Conservation (phyloP, 1,140 invertebrate species). For the Hyphantria cunea region DNA sequence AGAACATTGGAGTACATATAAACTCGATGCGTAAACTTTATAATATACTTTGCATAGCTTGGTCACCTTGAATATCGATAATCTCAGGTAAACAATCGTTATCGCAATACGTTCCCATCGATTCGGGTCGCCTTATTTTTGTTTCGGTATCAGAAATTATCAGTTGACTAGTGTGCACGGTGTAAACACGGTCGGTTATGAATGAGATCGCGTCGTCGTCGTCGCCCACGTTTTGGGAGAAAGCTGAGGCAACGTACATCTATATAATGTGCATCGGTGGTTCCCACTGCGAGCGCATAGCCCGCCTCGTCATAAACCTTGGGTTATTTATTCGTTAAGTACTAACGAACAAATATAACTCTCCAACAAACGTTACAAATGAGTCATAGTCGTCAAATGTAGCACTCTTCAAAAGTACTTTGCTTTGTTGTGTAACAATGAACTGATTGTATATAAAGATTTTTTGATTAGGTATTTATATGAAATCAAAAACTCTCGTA, state of each 20-base stretch:
- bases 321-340: conserved; percentile 11
- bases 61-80: conserved; percentile 68
- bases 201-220: conserved; percentile 51
- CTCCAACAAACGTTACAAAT: neutral
- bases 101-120: conserved; percentile 60
- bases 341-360: conserved; percentile 11
- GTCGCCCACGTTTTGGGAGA: conserved; percentile 59
- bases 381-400: conserved; percentile 1
- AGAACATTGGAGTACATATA: conserved; percentile 36
- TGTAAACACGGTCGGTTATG: conserved; percentile 57
- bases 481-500: too few relatives aligned
- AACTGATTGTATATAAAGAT: too few relatives aligned
- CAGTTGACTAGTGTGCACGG: conserved; percentile 27
- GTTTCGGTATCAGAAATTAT: conserved; percentile 30
- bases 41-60: conserved; percentile 29
- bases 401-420: too few relatives aligned
- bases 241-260: conserved; percentile 43
- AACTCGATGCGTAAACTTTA: conserved; percentile 28
- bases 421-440: too few relatives aligned
- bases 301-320: conserved; percentile 23
- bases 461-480: too few relatives aligned
- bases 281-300: neutral
- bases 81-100: conserved; percentile 76
- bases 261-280: conserved; percentile 8
- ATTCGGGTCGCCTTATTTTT: conserved; percentile 58